Conservation (phyloP, 2,113 vertebrate genomes). For the Hymenochirus boettgeri region DNA sequence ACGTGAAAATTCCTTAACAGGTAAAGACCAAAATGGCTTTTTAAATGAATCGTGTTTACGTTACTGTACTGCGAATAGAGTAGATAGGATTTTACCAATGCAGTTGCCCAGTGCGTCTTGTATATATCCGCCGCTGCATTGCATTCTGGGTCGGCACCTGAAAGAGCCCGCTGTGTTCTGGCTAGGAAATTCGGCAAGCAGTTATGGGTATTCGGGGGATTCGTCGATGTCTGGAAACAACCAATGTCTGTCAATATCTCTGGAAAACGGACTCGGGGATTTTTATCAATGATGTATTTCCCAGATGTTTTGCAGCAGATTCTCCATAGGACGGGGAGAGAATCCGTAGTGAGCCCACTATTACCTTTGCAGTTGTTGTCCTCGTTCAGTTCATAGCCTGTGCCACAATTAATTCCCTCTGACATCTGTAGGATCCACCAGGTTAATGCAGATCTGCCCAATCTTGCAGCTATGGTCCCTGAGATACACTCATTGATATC, state of each 20-base stretch:
- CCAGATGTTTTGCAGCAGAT: too few species aligned
- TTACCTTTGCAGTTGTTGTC: conserved; percentile 92
- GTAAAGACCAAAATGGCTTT: too few species aligned
- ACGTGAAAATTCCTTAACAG: too few species aligned
- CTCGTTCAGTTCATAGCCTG: conserved; percentile 91
- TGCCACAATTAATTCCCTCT: conserved; percentile 92
- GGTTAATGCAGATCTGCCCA: conserved; percentile 89
- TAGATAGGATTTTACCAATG: conserved; percentile 83
- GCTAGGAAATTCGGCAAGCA: conserved; percentile 84
- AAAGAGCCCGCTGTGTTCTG: conserved; percentile 96
- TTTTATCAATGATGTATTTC: too few species aligned
- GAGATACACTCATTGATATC: conserved; percentile 91
- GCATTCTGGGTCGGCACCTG: conserved; percentile 82
- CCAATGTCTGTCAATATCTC: too few species aligned
- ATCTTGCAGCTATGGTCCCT: conserved; percentile 73
- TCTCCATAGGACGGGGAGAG: too few species aligned
- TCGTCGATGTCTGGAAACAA: conserved; percentile 94
- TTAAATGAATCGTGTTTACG: too few species aligned
- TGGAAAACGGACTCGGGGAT: too few species aligned
- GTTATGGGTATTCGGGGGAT: conserved; percentile 90
- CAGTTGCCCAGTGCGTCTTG: conserved; percentile 93
- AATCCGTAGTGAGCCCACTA: too few species aligned
- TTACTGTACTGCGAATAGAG: too few species aligned
- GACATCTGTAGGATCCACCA: conserved; percentile 83
- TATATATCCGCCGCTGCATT: conserved; percentile 83